Conservation (phyloP, 2,888 invertebrate species). For the Gandaritis pyraliata region DNA sequence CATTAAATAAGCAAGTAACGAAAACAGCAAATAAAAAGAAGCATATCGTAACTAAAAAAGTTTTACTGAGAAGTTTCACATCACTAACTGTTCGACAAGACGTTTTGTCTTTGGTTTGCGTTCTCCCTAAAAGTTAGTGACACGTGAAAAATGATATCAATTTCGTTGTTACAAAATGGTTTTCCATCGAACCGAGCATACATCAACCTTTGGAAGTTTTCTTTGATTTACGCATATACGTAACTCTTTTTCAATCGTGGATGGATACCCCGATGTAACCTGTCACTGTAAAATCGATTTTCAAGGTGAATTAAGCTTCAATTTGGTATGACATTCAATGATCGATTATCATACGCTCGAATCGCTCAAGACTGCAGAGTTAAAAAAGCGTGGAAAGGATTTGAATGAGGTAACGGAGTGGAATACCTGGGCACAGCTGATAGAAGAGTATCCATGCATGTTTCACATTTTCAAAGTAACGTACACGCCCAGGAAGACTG, state of each 20-base stretch:
- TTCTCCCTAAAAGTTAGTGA: conserved; percentile 4
- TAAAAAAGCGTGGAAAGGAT: too few relatives aligned
- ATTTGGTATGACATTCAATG: background rate
- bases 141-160: conserved; percentile 15
- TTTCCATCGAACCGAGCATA: conserved; percentile 13
- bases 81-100: too few relatives aligned
- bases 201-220: conserved; percentile 13
- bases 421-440: too few relatives aligned
- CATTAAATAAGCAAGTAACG: too few relatives aligned
- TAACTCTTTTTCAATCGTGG: conserved; percentile 10
- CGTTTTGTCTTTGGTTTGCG: too few relatives aligned
- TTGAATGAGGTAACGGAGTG: too few relatives aligned
- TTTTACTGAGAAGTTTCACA: too few relatives aligned
- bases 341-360: background rate
- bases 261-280: background rate
- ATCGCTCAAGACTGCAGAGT: background rate
- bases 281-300: background rate
- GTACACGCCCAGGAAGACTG: too few relatives aligned
- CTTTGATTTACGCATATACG: conserved; percentile 9
- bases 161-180: conserved; percentile 3
- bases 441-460: too few relatives aligned
- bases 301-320: background rate
- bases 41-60: too few relatives aligned
- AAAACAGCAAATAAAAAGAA: too few relatives aligned
- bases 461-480: too few relatives aligned